A percentile compares a stretch with the other conserved stretches of the same genome.
Conservation (phyloP, 2,113 vertebrate genomes). For the Caretta caretta region DNA sequence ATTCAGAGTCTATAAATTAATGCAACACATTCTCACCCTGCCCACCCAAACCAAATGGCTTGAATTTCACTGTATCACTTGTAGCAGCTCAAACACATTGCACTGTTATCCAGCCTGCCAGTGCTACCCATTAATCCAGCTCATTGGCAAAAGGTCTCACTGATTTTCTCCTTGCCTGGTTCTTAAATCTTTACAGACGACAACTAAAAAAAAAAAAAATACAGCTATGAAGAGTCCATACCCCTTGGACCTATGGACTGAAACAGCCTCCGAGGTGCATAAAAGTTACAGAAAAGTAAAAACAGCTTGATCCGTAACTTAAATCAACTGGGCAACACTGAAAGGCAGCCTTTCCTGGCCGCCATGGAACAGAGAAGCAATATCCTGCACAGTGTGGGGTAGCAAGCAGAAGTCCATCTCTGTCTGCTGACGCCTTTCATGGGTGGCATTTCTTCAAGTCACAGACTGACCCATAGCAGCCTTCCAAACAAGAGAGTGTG, state of each 20-base stretch:
- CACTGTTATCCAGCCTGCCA: rapidly evolving
- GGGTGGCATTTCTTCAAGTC: not conserved
- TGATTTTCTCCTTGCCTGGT: not conserved
- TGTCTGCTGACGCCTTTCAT: not conserved
- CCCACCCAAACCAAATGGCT: not conserved
- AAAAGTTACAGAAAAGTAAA: not conserved
- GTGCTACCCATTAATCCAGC: not conserved
- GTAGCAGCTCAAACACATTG: not conserved
- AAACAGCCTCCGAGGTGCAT: rapidly evolving
- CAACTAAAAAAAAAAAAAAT: not conserved
- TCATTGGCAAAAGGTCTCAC: not conserved
- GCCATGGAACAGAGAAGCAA: not conserved
- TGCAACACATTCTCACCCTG: not conserved
- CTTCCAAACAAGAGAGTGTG: not conserved
- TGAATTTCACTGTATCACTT: not conserved
- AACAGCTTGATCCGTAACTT: conserved; percentile 6
- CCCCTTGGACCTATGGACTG: not conserved
- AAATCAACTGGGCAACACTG: not conserved
- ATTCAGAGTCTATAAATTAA: not conserved
- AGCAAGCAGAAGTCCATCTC: not conserved
- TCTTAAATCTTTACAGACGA: rapidly evolving
- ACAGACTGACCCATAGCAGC: not conserved
- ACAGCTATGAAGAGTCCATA: not conserved
- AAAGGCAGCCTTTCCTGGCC: not conserved
- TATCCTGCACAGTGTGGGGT: not conserved